phyloP scores from a whole-genome alignment of 2,797 vertebrate species.

The Potorous gilbertii region DNA sequence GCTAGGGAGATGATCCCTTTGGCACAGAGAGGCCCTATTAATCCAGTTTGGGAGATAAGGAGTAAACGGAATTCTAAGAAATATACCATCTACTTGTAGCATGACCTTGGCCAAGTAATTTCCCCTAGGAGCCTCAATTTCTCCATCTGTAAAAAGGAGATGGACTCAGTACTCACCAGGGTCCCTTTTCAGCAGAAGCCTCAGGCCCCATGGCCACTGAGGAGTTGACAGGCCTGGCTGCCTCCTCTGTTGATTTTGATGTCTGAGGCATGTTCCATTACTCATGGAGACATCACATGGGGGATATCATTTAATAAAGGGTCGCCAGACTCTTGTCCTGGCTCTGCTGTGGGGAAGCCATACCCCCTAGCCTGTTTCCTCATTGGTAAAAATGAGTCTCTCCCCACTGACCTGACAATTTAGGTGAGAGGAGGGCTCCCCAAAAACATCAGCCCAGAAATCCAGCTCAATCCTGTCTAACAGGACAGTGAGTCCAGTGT shows the following conservation, averaged over 20 bases:
- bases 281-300: background rate
- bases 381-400: background rate
- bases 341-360: too few species aligned
- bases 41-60: background rate
- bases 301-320: background rate
- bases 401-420: background rate
- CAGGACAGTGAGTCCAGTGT: too few species aligned
- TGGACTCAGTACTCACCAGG: background rate
- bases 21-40: background rate
- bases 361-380: background rate
- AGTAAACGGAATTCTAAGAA: background rate
- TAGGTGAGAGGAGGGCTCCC: background rate
- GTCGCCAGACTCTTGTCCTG: background rate
- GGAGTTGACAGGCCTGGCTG: background rate
- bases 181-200: background rate
- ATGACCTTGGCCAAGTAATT: background rate
- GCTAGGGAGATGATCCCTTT: background rate
- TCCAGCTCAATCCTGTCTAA: too few species aligned
- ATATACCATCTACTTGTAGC: background rate
- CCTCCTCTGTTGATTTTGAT: background rate
- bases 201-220: background rate
- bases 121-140: background rate
- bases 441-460: background rate
- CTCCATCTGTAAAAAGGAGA: background rate
- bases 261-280: too few species aligned